These are phyloP conservation scores for Temnopleurus reevesii DNA, from an alignment of 53 echinoderm and acorn worm genomes.

Conservation along the genomic window DNA sequence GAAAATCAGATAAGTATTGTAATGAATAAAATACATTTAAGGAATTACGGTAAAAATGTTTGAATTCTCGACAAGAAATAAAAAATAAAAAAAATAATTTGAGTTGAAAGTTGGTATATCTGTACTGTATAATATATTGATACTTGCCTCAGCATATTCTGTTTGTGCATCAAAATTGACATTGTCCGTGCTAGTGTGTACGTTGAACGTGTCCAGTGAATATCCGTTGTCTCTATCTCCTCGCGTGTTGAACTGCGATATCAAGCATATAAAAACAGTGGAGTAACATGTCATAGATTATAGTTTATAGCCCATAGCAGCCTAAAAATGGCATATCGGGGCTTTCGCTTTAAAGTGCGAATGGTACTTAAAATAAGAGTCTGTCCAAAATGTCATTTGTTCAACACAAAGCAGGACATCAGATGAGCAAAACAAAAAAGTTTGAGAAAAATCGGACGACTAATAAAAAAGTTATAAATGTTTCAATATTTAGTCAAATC, in stretches of 20 bases:
- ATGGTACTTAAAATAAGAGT: too few relatives aligned
- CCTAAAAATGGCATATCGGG: too few relatives aligned
- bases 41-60: too few relatives aligned
- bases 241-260: slow-evolving; percentile 6
- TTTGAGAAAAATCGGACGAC: too few relatives aligned
- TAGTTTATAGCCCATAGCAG: too few relatives aligned
- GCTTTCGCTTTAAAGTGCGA: too few relatives aligned
- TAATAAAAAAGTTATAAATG: too few relatives aligned
- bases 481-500: too few relatives aligned
- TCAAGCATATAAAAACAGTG: neutral
- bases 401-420: too few relatives aligned
- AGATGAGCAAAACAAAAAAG: too few relatives aligned
- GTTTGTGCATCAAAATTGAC: neutral
- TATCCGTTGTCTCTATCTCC: neutral
- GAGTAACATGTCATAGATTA: too few relatives aligned
- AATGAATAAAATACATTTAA: neutral
- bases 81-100: neutral
- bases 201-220: neutral
- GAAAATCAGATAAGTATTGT: neutral
- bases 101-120: neutral
- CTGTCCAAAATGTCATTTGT: too few relatives aligned
- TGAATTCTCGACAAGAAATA: neutral
- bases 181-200: neutral
- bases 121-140: neutral
- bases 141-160: slow-evolving; percentile 16